Evolutionary conservation across 2,797 vertebrate genomes (phyloP).

Genomic region (Spinus olivaceus): DNA sequence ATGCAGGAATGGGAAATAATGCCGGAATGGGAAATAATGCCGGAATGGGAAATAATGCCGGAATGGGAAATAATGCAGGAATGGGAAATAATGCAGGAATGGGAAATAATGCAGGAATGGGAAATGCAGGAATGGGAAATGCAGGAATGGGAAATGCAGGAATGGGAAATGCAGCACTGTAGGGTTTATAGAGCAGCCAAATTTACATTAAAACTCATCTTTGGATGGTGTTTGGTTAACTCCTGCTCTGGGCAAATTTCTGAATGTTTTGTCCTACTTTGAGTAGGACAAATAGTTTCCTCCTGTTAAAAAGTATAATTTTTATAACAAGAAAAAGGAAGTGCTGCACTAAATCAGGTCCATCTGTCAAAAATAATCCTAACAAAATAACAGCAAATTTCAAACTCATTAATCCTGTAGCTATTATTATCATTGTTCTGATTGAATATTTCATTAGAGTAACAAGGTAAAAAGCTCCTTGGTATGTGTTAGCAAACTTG

Average conservation of each 20-base stretch:
- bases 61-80: too few species aligned
- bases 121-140: too few species aligned
- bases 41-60: too few species aligned
- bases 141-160: too few species aligned
- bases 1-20: too few species aligned
- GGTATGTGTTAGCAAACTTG: not conserved
- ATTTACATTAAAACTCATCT: not conserved
- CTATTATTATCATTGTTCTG: conserved; percentile 29
- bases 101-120: too few species aligned
- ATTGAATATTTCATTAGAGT: conserved; percentile 52
- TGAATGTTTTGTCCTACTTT: not conserved
- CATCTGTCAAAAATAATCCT: not conserved
- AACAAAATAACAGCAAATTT: not conserved
- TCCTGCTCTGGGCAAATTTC: not conserved
- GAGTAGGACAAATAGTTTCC: not conserved
- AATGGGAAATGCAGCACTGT: too few species aligned
- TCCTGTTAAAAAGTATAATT: not conserved
- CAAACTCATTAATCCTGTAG: not conserved
- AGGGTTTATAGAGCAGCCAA: not conserved
- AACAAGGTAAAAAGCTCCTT: conserved; percentile 37
- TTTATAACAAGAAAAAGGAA: not conserved
- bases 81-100: too few species aligned
- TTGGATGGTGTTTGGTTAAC: not conserved
- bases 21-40: too few species aligned
- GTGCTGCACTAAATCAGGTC: not conserved